Evolutionary conservation across 1,140 invertebrate genomes (phyloP).

Genomic region (Drosophila kikkawai): DNA sequence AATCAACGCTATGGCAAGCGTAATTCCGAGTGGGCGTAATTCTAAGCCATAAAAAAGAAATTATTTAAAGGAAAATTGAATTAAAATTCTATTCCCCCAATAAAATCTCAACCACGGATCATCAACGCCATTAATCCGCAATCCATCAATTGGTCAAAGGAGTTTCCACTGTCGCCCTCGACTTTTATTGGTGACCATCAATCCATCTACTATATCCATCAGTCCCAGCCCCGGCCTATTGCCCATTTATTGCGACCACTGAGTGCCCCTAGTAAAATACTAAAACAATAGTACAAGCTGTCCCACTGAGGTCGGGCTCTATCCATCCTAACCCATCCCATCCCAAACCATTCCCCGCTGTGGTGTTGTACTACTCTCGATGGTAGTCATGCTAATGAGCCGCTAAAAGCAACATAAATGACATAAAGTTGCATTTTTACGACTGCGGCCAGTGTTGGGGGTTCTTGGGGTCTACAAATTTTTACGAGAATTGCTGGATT

Average conservation of each 20-base stretch:
- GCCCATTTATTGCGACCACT: slow-evolving; percentile 43
- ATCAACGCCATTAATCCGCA: slow-evolving; percentile 39
- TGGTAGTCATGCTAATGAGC: slow-evolving; percentile 76
- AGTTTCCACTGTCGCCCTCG: slow-evolving; percentile 34
- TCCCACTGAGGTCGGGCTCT: slow-evolving; percentile 18
- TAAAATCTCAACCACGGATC: slow-evolving; percentile 19
- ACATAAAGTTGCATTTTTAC: slow-evolving; percentile 81
- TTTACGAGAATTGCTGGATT: slow-evolving; percentile 69
- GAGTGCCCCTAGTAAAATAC: slow-evolving; percentile 72
- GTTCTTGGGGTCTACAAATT: slow-evolving; percentile 73
- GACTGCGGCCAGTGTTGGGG: slow-evolving; percentile 63
- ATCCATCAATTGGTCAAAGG: slow-evolving; percentile 46
- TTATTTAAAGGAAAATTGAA: slow-evolving; percentile 33
- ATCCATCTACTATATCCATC: slow-evolving; percentile 35
- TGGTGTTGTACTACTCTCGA: slow-evolving; percentile 33
- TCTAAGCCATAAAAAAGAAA: slow-evolving; percentile 4
- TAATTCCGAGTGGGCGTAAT: slow-evolving; percentile 20
- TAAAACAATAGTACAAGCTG: slow-evolving; percentile 68
- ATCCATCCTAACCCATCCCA: not conserved
- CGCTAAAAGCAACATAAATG: slow-evolving; percentile 83
- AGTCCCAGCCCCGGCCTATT: slow-evolving; percentile 6
- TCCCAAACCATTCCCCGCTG: not conserved
- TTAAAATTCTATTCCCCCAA: slow-evolving; percentile 25
- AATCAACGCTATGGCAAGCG: slow-evolving; percentile 8
- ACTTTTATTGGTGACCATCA: slow-evolving; percentile 37